A percentile compares a stretch with the other conserved stretches of the same genome.
Evolutionary conservation across 92 coral and sea anemone species (phyloP).

Genomic region (Pocillopora meandrina): DNA sequence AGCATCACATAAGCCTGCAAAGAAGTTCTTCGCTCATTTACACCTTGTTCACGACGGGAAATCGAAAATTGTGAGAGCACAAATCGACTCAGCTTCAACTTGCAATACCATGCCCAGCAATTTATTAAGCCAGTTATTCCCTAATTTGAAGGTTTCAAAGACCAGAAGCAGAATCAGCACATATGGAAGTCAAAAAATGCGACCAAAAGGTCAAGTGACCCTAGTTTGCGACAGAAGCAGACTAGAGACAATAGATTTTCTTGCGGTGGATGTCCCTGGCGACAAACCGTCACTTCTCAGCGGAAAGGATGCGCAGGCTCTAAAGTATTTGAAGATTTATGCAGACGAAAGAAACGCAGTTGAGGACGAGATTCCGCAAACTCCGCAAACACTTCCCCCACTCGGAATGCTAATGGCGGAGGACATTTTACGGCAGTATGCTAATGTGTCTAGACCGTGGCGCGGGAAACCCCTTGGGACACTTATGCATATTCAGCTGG

Average conservation of each 20-base stretch:
- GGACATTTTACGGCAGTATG: constrained; percentile 28
- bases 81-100: constrained; percentile 63
- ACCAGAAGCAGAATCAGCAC: constrained; percentile 42
- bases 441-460: constrained; percentile 44
- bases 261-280: constrained; percentile 44
- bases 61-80: constrained; percentile 45
- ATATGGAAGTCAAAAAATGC: constrained; percentile 48
- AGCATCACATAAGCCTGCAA: constrained; percentile 14
- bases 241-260: not conserved
- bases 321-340: constrained; percentile 40
- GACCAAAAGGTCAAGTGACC: constrained; percentile 38
- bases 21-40: constrained; percentile 38
- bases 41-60: constrained; percentile 41
- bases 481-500: constrained; percentile 52
- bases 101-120: constrained; percentile 50
- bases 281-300: constrained; percentile 52
- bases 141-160: constrained; percentile 32
- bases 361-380: constrained; percentile 18
- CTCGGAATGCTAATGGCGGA: constrained; percentile 36
- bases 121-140: constrained; percentile 40
- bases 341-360: constrained; percentile 58
- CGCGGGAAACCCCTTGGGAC: constrained; percentile 48
- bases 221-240: not conserved
- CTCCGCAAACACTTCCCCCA: constrained; percentile 10
- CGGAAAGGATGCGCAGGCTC: constrained; percentile 46